These are phyloP conservation scores for Acleris laterana DNA, from an alignment of 2,888 invertebrate species.

Conservation along the genomic window DNA sequence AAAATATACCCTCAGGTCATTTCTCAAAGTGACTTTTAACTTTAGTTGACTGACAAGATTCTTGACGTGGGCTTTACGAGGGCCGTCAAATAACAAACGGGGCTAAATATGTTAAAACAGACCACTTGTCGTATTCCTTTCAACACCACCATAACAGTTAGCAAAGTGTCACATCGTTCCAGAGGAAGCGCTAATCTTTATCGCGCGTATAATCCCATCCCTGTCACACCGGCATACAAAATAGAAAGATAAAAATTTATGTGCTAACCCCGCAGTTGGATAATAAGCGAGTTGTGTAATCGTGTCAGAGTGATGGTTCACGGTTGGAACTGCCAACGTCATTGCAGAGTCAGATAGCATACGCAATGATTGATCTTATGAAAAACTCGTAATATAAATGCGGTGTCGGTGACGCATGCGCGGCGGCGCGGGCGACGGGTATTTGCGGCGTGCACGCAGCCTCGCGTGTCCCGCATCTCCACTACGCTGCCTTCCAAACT, in stretches of 20 bases:
- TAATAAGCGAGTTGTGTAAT: too few species aligned
- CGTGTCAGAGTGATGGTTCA: not conserved
- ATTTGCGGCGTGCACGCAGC: slow-evolving; percentile 67
- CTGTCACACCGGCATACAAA: too few species aligned
- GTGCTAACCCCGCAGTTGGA: too few species aligned
- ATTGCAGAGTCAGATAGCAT: slow-evolving; percentile 9
- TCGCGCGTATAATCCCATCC: too few species aligned
- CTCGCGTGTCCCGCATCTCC: slow-evolving; percentile 49
- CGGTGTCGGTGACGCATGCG: slow-evolving; percentile 22
- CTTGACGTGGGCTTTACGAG: too few species aligned
- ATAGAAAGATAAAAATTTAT: too few species aligned
- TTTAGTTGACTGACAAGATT: too few species aligned
- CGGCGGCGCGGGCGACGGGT: slow-evolving; percentile 51
- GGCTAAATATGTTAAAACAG: not conserved
- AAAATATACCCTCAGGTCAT: too few species aligned
- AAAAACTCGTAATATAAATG: slow-evolving; percentile 32
- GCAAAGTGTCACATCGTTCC: not conserved
- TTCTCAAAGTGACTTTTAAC: too few species aligned
- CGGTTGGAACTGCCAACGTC: slow-evolving; percentile 2
- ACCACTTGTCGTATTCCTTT: not conserved
- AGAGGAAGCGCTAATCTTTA: not conserved
- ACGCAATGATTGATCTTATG: slow-evolving; percentile 33
- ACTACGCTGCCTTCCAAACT: slow-evolving; percentile 58
- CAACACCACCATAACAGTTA: slow-evolving; percentile 1
- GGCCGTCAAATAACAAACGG: too few species aligned